These are phyloP conservation scores for Rhopalosiphum padi DNA, from an alignment of 1,140 invertebrate species.

Conservation along the genomic window DNA sequence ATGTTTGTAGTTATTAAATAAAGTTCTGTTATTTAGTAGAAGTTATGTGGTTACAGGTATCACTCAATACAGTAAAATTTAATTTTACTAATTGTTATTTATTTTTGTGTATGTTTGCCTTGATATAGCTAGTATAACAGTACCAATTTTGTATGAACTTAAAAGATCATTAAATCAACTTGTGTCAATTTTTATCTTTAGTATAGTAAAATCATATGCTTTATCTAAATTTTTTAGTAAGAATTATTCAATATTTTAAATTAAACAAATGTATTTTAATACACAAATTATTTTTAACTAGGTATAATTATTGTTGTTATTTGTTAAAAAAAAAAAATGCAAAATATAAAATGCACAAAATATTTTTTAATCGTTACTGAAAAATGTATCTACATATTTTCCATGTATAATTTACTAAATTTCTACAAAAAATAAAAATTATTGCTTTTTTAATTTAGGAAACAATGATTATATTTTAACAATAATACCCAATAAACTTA, in stretches of 20 bases:
- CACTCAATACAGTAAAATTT: neutral
- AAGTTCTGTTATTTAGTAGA: neutral
- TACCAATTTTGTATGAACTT: neutral
- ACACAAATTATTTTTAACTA: neutral
- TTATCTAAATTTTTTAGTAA: neutral
- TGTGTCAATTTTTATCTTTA: neutral
- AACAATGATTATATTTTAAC: neutral
- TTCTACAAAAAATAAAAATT: neutral
- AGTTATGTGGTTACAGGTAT: neutral
- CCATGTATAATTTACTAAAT: neutral
- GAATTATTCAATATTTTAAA: neutral
- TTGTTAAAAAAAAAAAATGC: too few species aligned
- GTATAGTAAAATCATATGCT: neutral
- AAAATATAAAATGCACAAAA: neutral
- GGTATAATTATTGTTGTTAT: neutral
- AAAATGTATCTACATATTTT: neutral
- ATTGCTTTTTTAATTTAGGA: neutral
- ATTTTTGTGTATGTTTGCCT: neutral
- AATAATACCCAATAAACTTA: neutral
- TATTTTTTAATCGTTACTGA: neutral
- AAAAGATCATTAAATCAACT: neutral
- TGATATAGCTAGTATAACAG: neutral
- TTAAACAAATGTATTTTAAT: neutral
- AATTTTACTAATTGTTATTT: neutral
- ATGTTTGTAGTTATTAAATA: neutral